Evolutionary conservation across 2,797 vertebrate genomes (phyloP), one percentile per base, ranked within the genome.

Genomic region (Garrulus glandarius): DNA sequence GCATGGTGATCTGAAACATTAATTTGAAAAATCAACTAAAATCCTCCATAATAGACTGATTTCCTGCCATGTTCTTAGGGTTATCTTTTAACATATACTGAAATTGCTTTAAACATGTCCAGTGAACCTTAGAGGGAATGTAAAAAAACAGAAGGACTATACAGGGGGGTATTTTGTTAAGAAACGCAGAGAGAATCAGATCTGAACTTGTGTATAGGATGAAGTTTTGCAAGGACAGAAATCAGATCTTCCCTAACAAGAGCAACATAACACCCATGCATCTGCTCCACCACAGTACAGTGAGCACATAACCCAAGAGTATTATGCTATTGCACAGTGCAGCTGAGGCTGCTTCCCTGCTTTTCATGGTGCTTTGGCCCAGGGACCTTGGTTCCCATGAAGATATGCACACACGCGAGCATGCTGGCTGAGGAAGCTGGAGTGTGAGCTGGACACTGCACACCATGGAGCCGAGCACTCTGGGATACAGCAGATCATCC

Each of bases 21-120:
- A 93, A 97, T 96, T 96, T 77, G 57, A 91, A 87, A 95, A 94
- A 95, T 92, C 77, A 83, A 46, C 64, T 92, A 89, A 86, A 93
- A 91, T 83, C 91, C 60, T 88, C 49, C 23, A 61, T 67, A 89
- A 83, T 11, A 84, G 10, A 23, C 37, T 10, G 34, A 59, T 80
- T 93, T 96, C 61, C 68, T 72, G 12, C 55, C 47, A 64, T 78
- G 61, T 11, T 86, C 3, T 43, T 18, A 21, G 56, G 23, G 32
- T 82, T 93, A 52, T 74, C 53, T 61, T 92, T 91, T 93, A 91
- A 60, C 64, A 68, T n/a, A 52, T n/a, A 55, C 32, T 72, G 77
- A 93, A 93, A 93, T 81, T 72, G 87, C 32, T 94, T 89, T 53
- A 68, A 96, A 87, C 22, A 5, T 56, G 36, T n/a, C 43, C 60